Evolutionary conservation across 2,113 vertebrate genomes (phyloP).

Genomic region (Anarhynchus alexandrinus): DNA sequence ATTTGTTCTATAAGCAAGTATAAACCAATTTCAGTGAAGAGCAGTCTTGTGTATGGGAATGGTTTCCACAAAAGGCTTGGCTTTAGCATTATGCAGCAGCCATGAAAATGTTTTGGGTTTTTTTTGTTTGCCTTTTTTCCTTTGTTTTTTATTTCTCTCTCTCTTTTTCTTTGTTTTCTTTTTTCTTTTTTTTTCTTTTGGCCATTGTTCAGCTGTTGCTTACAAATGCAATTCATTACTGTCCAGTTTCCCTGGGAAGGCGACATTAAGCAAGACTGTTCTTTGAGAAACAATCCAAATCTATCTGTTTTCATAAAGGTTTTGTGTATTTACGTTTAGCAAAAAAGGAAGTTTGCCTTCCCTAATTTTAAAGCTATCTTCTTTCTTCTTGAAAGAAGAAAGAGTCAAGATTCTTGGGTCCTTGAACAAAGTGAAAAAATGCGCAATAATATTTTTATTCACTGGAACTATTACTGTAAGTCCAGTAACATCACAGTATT

Average conservation of each 20-base stretch:
- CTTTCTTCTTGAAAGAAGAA: background rate
- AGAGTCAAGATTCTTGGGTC: background rate
- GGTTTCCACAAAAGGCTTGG: background rate
- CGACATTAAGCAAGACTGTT: background rate
- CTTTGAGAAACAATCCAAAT: background rate
- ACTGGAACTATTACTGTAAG: background rate
- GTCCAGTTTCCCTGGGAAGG: background rate
- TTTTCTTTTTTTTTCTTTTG: background rate
- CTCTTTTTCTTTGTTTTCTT: accelerated
- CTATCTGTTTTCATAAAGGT: background rate
- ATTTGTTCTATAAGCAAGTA: background rate
- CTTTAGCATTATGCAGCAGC: background rate
- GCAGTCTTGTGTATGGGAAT: background rate
- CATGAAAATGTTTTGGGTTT: background rate
- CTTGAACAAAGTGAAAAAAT: background rate
- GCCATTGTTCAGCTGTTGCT: background rate
- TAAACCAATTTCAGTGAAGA: background rate
- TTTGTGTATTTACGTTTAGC: background rate
- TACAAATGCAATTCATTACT: background rate
- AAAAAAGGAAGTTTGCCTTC: background rate
- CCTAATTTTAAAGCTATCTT: background rate
- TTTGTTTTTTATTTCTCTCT: background rate
- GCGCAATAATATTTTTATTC: background rate
- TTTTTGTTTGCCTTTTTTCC: background rate
- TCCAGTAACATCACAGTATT: background rate